A percentile compares a stretch with the other conserved stretches of the same genome.
phyloP scores from a whole-genome alignment of 1,140 invertebrate genomes.

The Halesus radiatus region DNA sequence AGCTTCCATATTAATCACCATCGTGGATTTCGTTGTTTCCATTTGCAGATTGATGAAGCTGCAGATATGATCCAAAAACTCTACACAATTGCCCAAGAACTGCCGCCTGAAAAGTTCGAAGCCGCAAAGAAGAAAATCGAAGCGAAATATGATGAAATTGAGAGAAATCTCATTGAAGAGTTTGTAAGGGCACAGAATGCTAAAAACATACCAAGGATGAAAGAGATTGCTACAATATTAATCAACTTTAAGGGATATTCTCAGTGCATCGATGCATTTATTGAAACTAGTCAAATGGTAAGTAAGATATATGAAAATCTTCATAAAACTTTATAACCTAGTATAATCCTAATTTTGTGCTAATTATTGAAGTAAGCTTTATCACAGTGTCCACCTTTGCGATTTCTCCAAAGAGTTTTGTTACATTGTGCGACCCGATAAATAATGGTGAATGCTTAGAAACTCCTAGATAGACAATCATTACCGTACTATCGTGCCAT shows the following conservation, averaged over 20 bases:
- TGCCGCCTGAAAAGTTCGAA: constrained; percentile 89
- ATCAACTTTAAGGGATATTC: constrained; percentile 97
- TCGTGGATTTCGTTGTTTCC: no score
- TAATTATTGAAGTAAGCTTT: no score
- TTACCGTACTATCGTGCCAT: no score
- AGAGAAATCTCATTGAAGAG: constrained; percentile 93
- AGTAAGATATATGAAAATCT: constrained; percentile 64
- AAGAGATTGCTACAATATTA: constrained; percentile 90
- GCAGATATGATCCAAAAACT: constrained; percentile 99
- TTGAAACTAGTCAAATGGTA: constrained; percentile 96
- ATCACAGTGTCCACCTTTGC: no score
- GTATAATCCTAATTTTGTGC: no score
- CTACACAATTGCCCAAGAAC: constrained; percentile 94
- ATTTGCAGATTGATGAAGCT: constrained; percentile 87
- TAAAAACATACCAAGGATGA: constrained; percentile 91
- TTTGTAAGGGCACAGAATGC: constrained; percentile 90
- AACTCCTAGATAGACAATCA: no score
- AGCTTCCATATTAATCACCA: no score
- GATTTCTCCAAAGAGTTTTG: no score
- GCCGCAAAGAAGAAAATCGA: constrained; percentile 91
- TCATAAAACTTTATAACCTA: no score
- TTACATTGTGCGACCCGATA: no score
- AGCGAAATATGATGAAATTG: constrained; percentile 96
- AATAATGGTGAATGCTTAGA: no score
- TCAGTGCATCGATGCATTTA: constrained; percentile 96